Evolutionary conservation across 2,797 vertebrate genomes (phyloP).

Genomic region (Diglossa cyanea): DNA sequence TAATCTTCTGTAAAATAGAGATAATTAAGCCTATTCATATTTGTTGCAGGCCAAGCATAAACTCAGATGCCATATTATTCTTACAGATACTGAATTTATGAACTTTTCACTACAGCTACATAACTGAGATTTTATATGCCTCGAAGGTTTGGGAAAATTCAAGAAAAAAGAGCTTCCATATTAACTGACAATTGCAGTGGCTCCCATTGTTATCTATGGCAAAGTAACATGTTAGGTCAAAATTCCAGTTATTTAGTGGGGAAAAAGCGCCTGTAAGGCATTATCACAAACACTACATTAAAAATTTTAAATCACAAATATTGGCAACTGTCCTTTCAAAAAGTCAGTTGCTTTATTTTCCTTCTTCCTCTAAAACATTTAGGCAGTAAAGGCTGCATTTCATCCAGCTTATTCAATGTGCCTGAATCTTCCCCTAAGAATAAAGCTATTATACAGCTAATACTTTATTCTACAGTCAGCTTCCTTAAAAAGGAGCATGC

Average conservation of each 20-base stretch:
- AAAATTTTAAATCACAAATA: neutral
- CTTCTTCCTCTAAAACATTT: neutral
- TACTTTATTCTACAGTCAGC: neutral
- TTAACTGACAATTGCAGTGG: neutral
- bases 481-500: neutral
- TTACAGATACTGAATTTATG: neutral
- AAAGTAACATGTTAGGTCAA: neutral
- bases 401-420: neutral
- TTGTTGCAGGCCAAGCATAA: constrained; percentile 45
- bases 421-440: neutral
- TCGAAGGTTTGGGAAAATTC: neutral
- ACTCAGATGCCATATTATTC: neutral
- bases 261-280: neutral
- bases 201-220: neutral
- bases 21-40: constrained; percentile 64
- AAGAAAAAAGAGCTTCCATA: neutral
- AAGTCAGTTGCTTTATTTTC: neutral
- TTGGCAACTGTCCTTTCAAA: neutral
- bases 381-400: neutral
- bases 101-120: constrained; percentile 2
- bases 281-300: neutral
- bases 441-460: neutral
- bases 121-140: neutral
- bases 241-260: neutral
- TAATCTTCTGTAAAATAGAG: constrained; percentile 64